Conservation (phyloP, 30 jellyfish, hydroid and myxozoan species). For the Catostylus mosaicus region DNA sequence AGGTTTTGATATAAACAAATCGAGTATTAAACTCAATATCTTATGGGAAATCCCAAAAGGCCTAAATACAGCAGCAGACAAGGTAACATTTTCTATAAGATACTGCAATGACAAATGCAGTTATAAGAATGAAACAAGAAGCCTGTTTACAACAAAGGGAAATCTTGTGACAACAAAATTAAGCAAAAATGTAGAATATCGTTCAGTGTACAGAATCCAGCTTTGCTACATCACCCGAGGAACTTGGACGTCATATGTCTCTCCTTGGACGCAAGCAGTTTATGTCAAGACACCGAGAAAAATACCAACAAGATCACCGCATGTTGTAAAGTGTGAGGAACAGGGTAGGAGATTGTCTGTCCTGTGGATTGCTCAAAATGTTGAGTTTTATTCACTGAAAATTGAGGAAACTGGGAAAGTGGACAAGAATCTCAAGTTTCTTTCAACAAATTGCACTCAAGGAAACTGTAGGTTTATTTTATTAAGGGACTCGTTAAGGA, state of each 20-base stretch:
- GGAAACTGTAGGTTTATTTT: not conserved
- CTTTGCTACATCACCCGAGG: constrained; percentile 4
- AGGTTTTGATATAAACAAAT: not conserved
- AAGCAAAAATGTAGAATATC: not conserved
- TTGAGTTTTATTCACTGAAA: not conserved
- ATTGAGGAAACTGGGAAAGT: constrained; percentile 1
- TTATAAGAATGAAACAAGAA: not conserved
- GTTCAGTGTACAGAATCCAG: constrained; percentile 21
- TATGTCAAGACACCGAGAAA: constrained; percentile 4
- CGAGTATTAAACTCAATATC: not conserved
- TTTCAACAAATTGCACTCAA: constrained; percentile 8
- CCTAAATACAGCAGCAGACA: not conserved
- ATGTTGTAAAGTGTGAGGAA: not conserved
- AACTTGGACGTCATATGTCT: not conserved
- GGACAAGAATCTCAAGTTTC: not conserved
- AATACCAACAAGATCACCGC: constrained; percentile 38
- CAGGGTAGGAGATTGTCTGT: not conserved
- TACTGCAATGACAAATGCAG: constrained; percentile 25
- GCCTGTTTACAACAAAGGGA: not conserved
- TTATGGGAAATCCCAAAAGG: constrained; percentile 39
- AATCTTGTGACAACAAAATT: not conserved
- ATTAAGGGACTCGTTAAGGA: not conserved
- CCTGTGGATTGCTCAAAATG: constrained; percentile 10
- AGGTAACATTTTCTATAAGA: constrained; percentile 2
- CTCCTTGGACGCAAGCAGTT: constrained; percentile 54